Evolutionary conservation across 2,888 invertebrate species (phyloP), one percentile per base, ranked within the genome.

Genomic region (Xestobium rufovillosum): DNA sequence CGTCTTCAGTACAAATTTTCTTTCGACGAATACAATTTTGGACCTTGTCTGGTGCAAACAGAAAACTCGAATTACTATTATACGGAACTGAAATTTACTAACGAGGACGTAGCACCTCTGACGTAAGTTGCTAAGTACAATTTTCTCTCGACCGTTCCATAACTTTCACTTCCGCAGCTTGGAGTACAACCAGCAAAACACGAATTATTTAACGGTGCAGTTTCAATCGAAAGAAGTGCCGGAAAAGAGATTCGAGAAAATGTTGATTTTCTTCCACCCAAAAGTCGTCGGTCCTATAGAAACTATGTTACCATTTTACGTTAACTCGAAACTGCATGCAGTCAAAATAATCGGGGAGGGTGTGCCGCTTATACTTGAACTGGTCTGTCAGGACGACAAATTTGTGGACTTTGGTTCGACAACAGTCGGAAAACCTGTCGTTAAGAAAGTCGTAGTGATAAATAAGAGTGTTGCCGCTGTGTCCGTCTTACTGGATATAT

Each of bases 1-100:
- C 71, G 68, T n/a, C n/a, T n/a, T n/a, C n/a, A n/a, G n/a, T n/a
- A n/a, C 44, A 70, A 72, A 50, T 81, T 83, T 56, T 78, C 78
- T 3, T 78, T 76, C 52, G 63, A 59, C 48, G 60, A 69, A n/a
- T 70, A 72, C 51, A 69, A 83, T 60, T 83, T 83, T 63, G 80
- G 78, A 3, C 71, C 72, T 41, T 78, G 79, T 52, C 73, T 83
- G 44, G 61, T 77, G 2, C 73, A 76, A 51, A 67, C 69, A 3
- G 67, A 68, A 6, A 67, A 66, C 23, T 42, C 57, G 0, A 66
- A 69, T 1, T 69, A 69, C 45, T 73, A 73, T 54, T 66, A 44
- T 12, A 52, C 56, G 6, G 39, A 47, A 15, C 52, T 71, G n/a
- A 49, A 52, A 10, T 55, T 70, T 35, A 62, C 47, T 14, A 71